Base-by-base conservation (phyloP, 2,888 invertebrate species). In the Clostera curtula region DNA sequence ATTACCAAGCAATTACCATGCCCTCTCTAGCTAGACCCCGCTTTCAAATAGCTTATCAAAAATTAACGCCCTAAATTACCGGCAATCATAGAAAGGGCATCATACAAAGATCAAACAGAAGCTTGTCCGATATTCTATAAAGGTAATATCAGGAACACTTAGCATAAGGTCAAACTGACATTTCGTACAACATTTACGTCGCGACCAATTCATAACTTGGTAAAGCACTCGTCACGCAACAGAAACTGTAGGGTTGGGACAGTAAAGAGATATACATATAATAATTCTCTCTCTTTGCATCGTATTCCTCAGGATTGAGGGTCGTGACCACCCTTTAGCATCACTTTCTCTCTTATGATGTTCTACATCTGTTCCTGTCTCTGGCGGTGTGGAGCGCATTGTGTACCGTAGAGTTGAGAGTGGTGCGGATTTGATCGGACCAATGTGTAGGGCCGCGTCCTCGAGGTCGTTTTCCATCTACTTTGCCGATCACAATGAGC, bases 121-220 rank as follows among this genome's bases (percentile, higher is more conserved):
- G 46, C 56, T 52, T 51, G 48, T 55, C 50, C 47, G 71, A 77
- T 74, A 73, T 74, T 70, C 62, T 72, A 61, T 53, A 61, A 59
- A 46, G 53, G 56, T 48, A 44, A n/a, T n/a, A n/a, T n/a, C n/a
- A n/a, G n/a, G n/a, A n/a, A 52, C 65, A 61, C 65, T 82, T 77
- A 75, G 56, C 75, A 74, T 79, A 82, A 83, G 83, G 83, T 82
- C 80, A 82, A 75, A 69, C 75, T 83, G 83, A 68, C 80, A 83
- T 82, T 83, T 82, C 61, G 49, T 68, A 64, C 60, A 70, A 63
- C 74, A 72, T 76, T 77, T 66, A 72, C 55, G 60, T 53, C 58
- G 45, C 49, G 45, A 45, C 41, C 59, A 42, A 64, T 65, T 66
- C 66, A 67, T 68, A 68, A 63, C 34, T 49, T 54, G 53, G 55